A percentile compares a stretch with the other conserved stretches of the same genome.
Conservation (phyloP, 2,888 invertebrate genomes). For the Limnephilus auricula region DNA sequence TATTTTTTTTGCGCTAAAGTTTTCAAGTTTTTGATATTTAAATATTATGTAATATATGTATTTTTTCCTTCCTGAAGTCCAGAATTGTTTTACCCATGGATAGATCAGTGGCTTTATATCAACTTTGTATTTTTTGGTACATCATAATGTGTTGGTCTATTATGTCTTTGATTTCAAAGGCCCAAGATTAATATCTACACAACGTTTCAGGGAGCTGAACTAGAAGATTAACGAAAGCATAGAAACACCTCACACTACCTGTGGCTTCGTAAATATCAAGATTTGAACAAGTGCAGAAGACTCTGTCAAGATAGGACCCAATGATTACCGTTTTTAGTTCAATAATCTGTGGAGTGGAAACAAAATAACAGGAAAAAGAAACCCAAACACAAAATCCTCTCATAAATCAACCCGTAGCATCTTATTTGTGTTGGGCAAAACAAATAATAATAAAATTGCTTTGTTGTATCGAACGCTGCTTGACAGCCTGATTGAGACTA, state of each 20-base stretch:
- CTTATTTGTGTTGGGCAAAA: constrained; percentile 64
- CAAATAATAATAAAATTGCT: constrained; percentile 63
- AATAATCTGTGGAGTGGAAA: constrained; percentile 51
- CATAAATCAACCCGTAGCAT: constrained; percentile 64
- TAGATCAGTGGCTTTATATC: not conserved
- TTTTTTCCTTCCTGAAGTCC: not conserved
- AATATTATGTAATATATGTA: not conserved
- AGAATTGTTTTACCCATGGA: not conserved
- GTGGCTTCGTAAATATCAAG: not conserved
- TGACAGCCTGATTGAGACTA: constrained; percentile 60
- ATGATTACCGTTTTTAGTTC: constrained; percentile 25
- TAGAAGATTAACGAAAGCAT: not conserved
- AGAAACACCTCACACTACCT: not conserved
- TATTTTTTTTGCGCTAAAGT: too few relatives aligned
- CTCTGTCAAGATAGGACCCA: constrained; percentile 20
- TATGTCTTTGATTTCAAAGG: not conserved
- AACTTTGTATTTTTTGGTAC: not conserved
- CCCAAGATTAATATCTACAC: not conserved
- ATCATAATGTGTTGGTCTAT: not conserved
- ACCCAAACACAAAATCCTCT: constrained; percentile 51
- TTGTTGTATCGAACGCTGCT: constrained; percentile 60
- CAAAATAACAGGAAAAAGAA: constrained; percentile 43
- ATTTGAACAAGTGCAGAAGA: not conserved
- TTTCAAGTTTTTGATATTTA: not conserved
- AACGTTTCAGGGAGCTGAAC: not conserved